Evolutionary conservation across 2,888 invertebrate species (phyloP), one percentile per base, ranked within the genome.

Genomic region (Mechanitis mazaeus): DNA sequence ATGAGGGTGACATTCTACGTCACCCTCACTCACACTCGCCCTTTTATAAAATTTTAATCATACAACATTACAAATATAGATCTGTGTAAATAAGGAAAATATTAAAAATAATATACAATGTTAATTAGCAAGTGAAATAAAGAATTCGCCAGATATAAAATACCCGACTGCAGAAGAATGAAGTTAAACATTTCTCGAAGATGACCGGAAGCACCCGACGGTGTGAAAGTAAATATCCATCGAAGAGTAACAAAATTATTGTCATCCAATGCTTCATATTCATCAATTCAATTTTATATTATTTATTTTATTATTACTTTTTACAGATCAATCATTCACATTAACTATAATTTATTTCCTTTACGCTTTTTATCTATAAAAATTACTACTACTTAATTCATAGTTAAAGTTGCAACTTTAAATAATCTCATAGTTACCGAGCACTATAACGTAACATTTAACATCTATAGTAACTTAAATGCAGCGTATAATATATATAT

Each of bases 251-350:
- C 85, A 84, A 85, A 88, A 87, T 89, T 90, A 90, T 90, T 90
- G 89, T 90, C 89, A 87, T 89, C 84, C 87, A 84, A 89, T 85
- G 88, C 86, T 88, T 85, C 82, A 79, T 82, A 82, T 76, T 87
- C 82, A 84, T 79, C 77, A 77, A 83, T 85, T 80, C 77, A 74
- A 72, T 80, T 71, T 79, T 68, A 76, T 75, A 78, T 74, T 77
- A 76, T 76, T 76, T 73, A 81, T 78, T 83, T 78, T 82, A 76
- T 79, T 79, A 82, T 79, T 74, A 85, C 80, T 85, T 85, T 85
- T 80, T 83, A 88, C 85, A 87, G 78, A 76, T 80, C 80, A 76
- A 81, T 75, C 76, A 70, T 73, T 74, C 69, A 73, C 77, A 59
- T 33, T 78, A 78, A 69, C 64, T 71, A 68, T 60, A 65, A 70